phyloP scores from a whole-genome alignment of 2,888 invertebrate species.

The Branchipolynoe longqiensis region DNA sequence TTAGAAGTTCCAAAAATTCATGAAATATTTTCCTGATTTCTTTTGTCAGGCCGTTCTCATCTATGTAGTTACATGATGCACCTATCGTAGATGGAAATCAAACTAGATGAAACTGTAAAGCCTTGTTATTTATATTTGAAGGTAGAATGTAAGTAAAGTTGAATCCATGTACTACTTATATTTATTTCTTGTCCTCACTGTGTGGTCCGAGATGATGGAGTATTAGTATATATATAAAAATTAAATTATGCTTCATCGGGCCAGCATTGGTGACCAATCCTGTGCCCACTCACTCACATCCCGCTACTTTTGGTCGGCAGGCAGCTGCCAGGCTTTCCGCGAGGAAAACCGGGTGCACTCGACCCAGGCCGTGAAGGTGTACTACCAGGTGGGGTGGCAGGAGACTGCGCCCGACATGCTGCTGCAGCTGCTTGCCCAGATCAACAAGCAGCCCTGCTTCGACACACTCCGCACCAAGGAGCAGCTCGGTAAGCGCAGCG shows the following conservation, averaged over 20 bases:
- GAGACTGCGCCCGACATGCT: slow-evolving; percentile 85
- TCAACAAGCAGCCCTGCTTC: slow-evolving; percentile 93
- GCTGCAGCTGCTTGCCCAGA: slow-evolving; percentile 91
- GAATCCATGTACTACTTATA: background rate
- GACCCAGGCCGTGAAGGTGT: slow-evolving; percentile 90
- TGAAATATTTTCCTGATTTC: too few species aligned
- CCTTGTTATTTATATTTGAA: too few species aligned
- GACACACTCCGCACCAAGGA: slow-evolving; percentile 90
- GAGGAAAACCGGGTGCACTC: slow-evolving; percentile 88
- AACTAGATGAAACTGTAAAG: too few species aligned
- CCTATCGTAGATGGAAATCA: too few species aligned
- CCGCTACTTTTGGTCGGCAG: background rate
- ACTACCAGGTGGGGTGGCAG: slow-evolving; percentile 89
- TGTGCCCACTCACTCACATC: background rate
- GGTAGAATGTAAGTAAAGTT: too few species aligned
- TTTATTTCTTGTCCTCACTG: background rate
- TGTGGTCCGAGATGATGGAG: background rate
- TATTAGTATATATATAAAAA: background rate
- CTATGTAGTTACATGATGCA: too few species aligned
- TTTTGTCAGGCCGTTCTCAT: too few species aligned
- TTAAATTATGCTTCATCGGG: too few species aligned
- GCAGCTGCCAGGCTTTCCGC: background rate
- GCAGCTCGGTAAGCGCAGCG: slow-evolving; percentile 82
- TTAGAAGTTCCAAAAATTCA: too few species aligned
- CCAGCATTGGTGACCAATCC: background rate